Evolutionary conservation across 2,113 vertebrate genomes (phyloP), one percentile per base, ranked within the genome.

Genomic region (Chloroceryle aenea): DNA sequence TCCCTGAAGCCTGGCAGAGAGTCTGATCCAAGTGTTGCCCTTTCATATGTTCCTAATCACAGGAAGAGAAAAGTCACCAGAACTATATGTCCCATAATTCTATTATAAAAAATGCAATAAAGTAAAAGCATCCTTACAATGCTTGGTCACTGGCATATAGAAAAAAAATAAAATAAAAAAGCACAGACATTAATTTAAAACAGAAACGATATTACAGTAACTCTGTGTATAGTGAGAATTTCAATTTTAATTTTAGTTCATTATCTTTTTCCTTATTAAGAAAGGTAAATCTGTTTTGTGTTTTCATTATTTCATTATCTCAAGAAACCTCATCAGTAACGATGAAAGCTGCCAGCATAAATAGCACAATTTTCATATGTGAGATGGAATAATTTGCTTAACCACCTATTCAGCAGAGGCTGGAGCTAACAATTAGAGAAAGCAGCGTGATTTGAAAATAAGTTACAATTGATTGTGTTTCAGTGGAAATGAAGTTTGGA

Each of bases 401-500:
- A 98, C 90, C 88, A 96, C 78, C 96, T 98, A 97, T 97, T 98
- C 98, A 98, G 95, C 76, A 89, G 98, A 98, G 98, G 98, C 97
- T 73, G n/a, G 4, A 43, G 97, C 98, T 98, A 96, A 97, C 98
- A 98, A 98, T 98, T 98, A 98, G 97, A 98, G 98, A 97, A 96
- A 97, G 97, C 96, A 77, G 97, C 15, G 30, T 97, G 98, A 97
- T 98, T 98, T 64, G 47, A 98, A 98, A 98, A 98, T 93, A 98
- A 98, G 98, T 98, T 98, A 98, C 97, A 98, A 98, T 98, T 98
- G 98, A 98, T 98, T 98, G 98, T 98, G 98, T 98, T 98, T 98
- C 98, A 98, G 98, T 97, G 97, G 85, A 98, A 98, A 98, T 97
- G 97, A 98, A 97, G 98, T 98, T 98, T 98, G 98, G 96, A 98